Evolutionary conservation across 1,140 invertebrate genomes (phyloP), one percentile per base, ranked within the genome.

Genomic region (Nasonia longicornis): DNA sequence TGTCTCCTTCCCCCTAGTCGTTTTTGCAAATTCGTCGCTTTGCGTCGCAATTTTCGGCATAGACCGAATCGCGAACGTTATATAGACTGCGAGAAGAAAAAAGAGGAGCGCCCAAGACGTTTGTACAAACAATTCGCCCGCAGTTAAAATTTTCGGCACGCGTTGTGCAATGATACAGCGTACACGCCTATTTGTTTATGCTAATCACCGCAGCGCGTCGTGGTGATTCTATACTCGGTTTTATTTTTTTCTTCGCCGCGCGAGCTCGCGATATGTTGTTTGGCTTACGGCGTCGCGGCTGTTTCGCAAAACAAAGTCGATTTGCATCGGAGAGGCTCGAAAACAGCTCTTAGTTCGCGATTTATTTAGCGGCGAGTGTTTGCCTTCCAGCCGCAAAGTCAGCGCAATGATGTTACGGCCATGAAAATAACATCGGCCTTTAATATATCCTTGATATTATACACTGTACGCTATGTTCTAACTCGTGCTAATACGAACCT

Each of bases 91-190:
- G 63, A 3, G 38, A 77, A 64, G 10, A 7, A 22, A 64, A 64
- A 64, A 75, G 8, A 69, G 64, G 63, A 7, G 2, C 72, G 83
- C 81, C 83, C 84, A 83, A 77, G 82, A 79, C 73, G 86, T 89
- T 88, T 88, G 86, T 86, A 87, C 87, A 89, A 89, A 88, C 86
- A 89, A 88, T 87, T 89, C 84, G 85, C 85, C 85, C 82, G 85
- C 82, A 83, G 83, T 84, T 84, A 84, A 83, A 86, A 87, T 86
- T 87, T 84, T 87, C 86, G 80, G 45, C 71, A 85, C 81, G 82
- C 83, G 84, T 85, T 87, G 84, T 84, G 86, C 84, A 86, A 86
- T 86, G 85, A 86, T 86, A 35, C 31, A 86, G 86, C 84, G 87
- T n/a, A 14, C 3, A 11, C 29, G 20, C 86, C 78, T 84, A 84